A percentile compares a stretch with the other conserved stretches of the same genome.
Evolutionary conservation across 2,113 vertebrate genomes (phyloP).

Genomic region (Corvus moneduloides): DNA sequence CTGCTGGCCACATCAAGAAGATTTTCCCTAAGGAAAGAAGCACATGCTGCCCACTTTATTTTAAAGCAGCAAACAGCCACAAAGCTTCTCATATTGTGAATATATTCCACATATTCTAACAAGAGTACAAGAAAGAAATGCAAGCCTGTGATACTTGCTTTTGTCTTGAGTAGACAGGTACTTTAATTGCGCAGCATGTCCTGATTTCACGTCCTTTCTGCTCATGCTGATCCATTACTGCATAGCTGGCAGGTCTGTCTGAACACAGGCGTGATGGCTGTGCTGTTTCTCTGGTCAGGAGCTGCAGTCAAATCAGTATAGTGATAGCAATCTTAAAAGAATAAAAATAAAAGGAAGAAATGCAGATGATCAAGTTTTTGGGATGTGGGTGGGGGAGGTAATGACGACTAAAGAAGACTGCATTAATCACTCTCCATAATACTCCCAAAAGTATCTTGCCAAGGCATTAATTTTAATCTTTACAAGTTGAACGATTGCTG

Average conservation of each 20-base stretch:
- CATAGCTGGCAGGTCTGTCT: background rate
- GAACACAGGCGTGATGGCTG: background rate
- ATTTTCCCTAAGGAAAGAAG: background rate
- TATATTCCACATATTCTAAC: background rate
- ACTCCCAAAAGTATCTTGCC: constrained; percentile 60
- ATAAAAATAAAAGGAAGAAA: constrained; percentile 45
- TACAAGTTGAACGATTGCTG: constrained; percentile 39
- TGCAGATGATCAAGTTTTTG: background rate
- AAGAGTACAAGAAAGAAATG: background rate
- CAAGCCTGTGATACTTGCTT: background rate
- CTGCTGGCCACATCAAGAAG: background rate
- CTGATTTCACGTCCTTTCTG: background rate
- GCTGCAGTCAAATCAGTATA: background rate
- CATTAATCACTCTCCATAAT: constrained; percentile 62
- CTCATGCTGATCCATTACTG: background rate
- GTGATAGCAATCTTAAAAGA: constrained; percentile 31
- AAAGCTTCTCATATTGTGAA: background rate
- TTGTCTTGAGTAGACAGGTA: background rate
- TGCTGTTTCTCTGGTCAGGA: constrained; percentile 17
- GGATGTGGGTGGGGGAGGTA: background rate
- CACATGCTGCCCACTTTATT: background rate
- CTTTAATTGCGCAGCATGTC: background rate
- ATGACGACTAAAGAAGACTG: background rate
- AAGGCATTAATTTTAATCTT: constrained; percentile 69
- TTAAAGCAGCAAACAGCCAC: background rate